Conservation (phyloP, 2,797 vertebrate species). For the Philypnodon macrostomus region DNA sequence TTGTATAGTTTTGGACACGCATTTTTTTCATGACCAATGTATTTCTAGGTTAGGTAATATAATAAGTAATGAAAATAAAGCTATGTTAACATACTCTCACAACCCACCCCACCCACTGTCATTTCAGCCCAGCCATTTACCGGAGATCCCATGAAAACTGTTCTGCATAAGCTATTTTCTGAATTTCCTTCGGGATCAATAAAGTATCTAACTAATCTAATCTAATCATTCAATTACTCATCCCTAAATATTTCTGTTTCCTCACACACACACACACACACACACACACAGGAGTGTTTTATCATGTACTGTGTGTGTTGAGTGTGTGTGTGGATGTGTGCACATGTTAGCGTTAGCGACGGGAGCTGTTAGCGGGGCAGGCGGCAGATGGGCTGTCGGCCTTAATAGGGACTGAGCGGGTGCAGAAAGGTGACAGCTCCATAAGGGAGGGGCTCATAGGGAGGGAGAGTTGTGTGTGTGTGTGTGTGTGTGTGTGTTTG, state of each 20-base stretch:
- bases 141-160: too few species aligned
- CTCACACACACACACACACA: conserved; percentile 1
- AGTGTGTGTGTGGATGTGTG: conserved; percentile 59
- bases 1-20: too few species aligned
- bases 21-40: too few species aligned
- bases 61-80: too few species aligned
- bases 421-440: conserved; percentile 77
- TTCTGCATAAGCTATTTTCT: too few species aligned
- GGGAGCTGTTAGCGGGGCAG: conserved; percentile 73
- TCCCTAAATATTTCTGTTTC: not conserved
- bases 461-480: conserved; percentile 29
- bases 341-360: conserved; percentile 65
- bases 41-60: too few species aligned
- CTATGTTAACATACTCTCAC: too few species aligned
- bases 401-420: conserved; percentile 80
- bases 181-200: too few species aligned
- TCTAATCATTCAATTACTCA: not conserved
- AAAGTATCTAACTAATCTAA: too few species aligned
- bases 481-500: conserved; percentile 12
- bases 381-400: conserved; percentile 83
- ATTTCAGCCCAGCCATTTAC: too few species aligned
- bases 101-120: too few species aligned
- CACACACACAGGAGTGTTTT: conserved; percentile 37
- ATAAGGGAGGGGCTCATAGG: conserved; percentile 52
- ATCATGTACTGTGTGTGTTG: conserved; percentile 47